A percentile compares a stretch with the other conserved stretches of the same genome.
Evolutionary conservation across 2,113 vertebrate species (phyloP).

Genomic region (Lagopus leucura): DNA sequence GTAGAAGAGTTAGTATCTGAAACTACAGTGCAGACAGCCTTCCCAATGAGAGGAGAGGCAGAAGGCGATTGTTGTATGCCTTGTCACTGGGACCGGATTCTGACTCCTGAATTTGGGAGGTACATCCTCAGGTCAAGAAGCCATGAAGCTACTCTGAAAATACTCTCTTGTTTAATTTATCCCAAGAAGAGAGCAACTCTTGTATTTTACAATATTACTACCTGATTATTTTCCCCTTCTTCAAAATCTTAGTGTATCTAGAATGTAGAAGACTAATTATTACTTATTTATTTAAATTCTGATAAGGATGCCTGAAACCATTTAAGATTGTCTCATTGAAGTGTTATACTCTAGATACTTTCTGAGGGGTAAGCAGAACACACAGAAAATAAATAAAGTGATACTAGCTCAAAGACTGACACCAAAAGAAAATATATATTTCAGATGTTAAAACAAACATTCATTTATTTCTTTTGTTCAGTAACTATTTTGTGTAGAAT

Average conservation of each 20-base stretch:
- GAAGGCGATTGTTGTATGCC: background rate
- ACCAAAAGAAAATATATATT: background rate
- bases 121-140: background rate
- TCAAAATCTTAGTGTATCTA: background rate
- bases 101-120: background rate
- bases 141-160: background rate
- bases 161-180: background rate
- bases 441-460: background rate
- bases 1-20: background rate
- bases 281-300: background rate
- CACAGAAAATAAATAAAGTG: background rate
- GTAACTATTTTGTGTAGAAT: background rate
- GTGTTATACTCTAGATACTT: background rate
- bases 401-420: rapidly evolving
- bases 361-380: background rate
- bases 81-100: background rate
- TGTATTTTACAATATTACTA: background rate
- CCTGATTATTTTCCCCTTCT: rapidly evolving
- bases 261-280: background rate
- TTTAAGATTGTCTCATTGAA: background rate
- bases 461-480: background rate
- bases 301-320: rapidly evolving
- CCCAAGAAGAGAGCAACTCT: background rate
- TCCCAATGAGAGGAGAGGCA: rapidly evolving
- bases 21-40: background rate